Conservation (phyloP, 2,888 invertebrate genomes). For the Andrena dorsata region DNA sequence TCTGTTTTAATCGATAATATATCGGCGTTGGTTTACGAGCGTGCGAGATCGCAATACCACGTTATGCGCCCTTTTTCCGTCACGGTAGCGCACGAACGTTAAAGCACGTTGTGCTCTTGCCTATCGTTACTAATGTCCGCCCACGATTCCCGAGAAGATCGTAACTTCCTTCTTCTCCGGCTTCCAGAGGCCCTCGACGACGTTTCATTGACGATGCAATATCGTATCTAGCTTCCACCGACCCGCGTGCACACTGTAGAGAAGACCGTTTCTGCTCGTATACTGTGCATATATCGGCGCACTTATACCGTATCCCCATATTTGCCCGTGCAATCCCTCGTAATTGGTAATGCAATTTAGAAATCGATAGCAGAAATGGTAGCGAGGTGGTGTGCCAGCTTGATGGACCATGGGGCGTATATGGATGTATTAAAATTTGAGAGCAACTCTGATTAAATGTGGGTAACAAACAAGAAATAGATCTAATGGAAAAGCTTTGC, state of each 20-base stretch:
- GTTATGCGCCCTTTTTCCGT: constrained; percentile 31
- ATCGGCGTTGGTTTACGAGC: constrained; percentile 33
- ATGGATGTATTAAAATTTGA: constrained; percentile 1
- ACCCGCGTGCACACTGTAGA: not conserved
- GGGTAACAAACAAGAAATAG: not conserved
- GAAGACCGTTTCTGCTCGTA: constrained; percentile 6
- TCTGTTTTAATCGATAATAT: constrained; percentile 37
- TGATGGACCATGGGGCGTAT: not conserved
- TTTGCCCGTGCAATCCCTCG: constrained; percentile 25
- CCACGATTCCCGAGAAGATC: constrained; percentile 54
- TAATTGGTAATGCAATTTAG: constrained; percentile 36
- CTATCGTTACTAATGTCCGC: constrained; percentile 68
- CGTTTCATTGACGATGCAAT: constrained; percentile 56
- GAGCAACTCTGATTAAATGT: not conserved
- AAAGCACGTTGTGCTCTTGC: constrained; percentile 25
- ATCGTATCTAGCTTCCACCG: constrained; percentile 34
- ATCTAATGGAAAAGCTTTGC: too few relatives aligned
- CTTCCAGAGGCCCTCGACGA: constrained; percentile 51
- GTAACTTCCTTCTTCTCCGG: constrained; percentile 59
- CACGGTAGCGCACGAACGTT: constrained; percentile 47
- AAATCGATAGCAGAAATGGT: constrained; percentile 30
- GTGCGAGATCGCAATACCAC: constrained; percentile 12
- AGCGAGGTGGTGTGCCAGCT: not conserved
- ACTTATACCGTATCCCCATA: constrained; percentile 21
- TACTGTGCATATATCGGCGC: not conserved